Base-by-base conservation (phyloP, 2,113 vertebrate genomes). In the Varanus salvator region DNA sequence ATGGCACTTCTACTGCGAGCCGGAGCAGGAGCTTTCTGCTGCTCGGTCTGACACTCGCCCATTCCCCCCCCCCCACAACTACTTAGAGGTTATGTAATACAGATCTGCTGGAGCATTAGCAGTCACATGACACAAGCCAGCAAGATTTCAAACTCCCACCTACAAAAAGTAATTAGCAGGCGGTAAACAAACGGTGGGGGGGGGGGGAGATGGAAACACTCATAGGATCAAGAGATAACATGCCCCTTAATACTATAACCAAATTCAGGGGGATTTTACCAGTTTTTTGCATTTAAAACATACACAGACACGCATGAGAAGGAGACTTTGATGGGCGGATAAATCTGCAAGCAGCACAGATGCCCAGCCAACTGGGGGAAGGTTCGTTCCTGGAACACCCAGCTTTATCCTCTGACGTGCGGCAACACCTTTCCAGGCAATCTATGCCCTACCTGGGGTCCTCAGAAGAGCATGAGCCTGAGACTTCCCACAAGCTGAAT, bases 21-120 rank as follows among this genome's bases (percentile, higher is more conserved):
- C 87, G 52, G 94, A 96, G 93, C 93, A 87, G 89, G 87, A 93
- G 93, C 93, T 92, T 95, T 92, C 86, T 94, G 95, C 84, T 91
- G 89, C 93, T 93, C 91, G 80, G 93, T 57, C 90, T 94, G 93
- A 95, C 94, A 95, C 93, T 92, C 89, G 92, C 93, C 95, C 92
- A 92, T 94, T 94, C 92, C 92, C 75, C 86, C 94, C 94, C 92
- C 87, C 91, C 29, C 90, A 92, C 54, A 92, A 96, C 92, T 92
- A 95, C 95, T 96, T 96, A 96, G 92, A 91, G 94, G 93, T 96
- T 96, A 96, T 96, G 96, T 96, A 96, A 96, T 93, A 74, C 90
- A 93, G 94, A 93, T 94, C 94, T 91, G 92, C 91, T 19, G 93
- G 95, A 90, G 94, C 93, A 95, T 93, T 96, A 93, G 93, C 92